Percentiles rank a stretch among this genome's conserved stretches.
Conservation (phyloP, 53 echinoderm and acorn worm genomes). For the Henricia sp. region DNA sequence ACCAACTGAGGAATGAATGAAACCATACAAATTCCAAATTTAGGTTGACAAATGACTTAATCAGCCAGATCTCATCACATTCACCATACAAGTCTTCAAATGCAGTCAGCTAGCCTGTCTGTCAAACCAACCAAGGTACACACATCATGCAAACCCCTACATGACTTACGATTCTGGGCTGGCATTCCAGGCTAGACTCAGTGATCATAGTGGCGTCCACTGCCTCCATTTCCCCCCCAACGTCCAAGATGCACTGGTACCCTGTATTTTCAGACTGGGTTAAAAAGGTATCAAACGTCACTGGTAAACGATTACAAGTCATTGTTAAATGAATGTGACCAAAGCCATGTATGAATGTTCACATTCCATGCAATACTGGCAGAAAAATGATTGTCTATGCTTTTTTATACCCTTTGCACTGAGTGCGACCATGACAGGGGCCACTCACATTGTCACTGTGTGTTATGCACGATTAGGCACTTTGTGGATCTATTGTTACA, state of each 20-base stretch:
- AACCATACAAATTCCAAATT: too few species aligned
- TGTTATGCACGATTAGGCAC: too few species aligned
- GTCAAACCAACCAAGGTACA: not conserved
- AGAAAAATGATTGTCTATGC: too few species aligned
- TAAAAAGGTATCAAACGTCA: not conserved
- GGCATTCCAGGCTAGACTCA: conserved; percentile 41
- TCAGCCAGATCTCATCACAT: too few species aligned
- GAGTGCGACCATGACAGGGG: too few species aligned
- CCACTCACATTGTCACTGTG: too few species aligned
- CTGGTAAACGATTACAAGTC: not conserved
- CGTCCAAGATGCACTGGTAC: conserved; percentile 62
- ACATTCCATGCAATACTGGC: not conserved
- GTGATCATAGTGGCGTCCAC: conserved; percentile 20
- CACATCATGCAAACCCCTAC: not conserved
- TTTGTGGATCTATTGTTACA: too few species aligned
- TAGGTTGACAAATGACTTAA: too few species aligned
- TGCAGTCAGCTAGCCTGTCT: not conserved
- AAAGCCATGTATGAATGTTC: not conserved
- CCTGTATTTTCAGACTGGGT: not conserved
- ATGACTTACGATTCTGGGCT: conserved; percentile 37
- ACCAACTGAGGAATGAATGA: too few species aligned
- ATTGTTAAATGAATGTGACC: too few species aligned
- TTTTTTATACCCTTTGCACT: too few species aligned
- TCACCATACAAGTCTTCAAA: too few species aligned
- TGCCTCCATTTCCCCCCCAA: conserved; percentile 23